These are phyloP conservation scores for Macrotus californicus DNA, from an alignment of 2,113 vertebrate species.

Conservation along the genomic window DNA sequence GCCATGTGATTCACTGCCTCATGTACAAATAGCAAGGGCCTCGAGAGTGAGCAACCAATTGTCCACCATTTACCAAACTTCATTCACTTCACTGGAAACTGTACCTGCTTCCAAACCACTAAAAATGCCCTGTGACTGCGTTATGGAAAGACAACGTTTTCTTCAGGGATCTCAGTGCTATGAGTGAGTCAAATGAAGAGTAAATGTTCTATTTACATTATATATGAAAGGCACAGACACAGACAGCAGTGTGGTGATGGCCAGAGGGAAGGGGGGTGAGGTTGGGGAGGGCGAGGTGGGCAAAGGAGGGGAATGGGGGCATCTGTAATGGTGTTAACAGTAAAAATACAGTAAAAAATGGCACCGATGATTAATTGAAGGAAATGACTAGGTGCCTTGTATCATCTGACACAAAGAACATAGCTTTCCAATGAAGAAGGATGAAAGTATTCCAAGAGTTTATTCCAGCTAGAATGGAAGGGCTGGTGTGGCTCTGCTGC, in stretches of 20 bases:
- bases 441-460: neutral
- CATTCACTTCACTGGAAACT: constrained; percentile 16
- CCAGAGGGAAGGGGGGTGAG: too few relatives aligned
- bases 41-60: constrained; percentile 28
- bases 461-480: neutral
- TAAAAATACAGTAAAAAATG: neutral
- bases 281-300: too few relatives aligned
- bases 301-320: too few relatives aligned
- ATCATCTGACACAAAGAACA: neutral
- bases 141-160: neutral
- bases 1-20: constrained; percentile 26
- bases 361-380: neutral
- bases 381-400: neutral
- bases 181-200: neutral
- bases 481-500: neutral
- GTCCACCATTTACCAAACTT: constrained; percentile 19
- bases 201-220: neutral
- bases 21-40: constrained; percentile 3
- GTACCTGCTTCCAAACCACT: constrained; percentile 20
- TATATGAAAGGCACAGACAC: neutral
- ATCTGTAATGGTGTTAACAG: too few relatives aligned
- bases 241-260: too few relatives aligned
- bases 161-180: neutral
- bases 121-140: constrained; percentile 39
- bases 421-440: neutral